Evolutionary conservation across 92 coral and sea anemone species (phyloP), one percentile per base, ranked within the genome.

Genomic region (Phenganax stokvisi): DNA sequence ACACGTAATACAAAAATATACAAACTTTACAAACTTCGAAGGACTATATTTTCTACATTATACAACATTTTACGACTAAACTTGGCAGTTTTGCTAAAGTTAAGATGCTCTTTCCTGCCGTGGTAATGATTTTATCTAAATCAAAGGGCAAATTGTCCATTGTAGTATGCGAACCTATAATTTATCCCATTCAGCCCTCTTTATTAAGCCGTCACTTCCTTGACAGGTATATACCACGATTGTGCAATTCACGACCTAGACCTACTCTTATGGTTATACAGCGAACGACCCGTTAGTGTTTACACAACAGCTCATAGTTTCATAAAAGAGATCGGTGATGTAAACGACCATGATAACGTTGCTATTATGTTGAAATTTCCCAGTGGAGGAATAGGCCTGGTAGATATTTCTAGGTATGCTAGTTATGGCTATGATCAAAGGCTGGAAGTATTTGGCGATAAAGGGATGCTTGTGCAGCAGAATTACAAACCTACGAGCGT

Each of bases 361-460:
- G 94, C 87, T 0, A 92, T 91, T 65, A 84, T 87, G 7, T 57
- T 93, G 82, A 93, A 91, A 71, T 93, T 93, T 82, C 98, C 98
- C 16, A 89, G 97, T 73, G 98, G 98, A 0, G 80, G 82, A 2
- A 77, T 93, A 10, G 98, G 93, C 65, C 85, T 87, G 30, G 85
- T 93, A 57, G 93, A 93, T 83, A 20, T 93, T 28, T 93, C 96
- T 3, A 88, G 98, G 44, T 84, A 78, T 47, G 89, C 93, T 4
- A 85, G 83, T 15, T 93, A 83, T 80, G 98, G 98, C 0, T 91
- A 93, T 64, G 98, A 93, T 75, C 98, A 93, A 55, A 87, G 97
- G 8, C 54, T 93, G 3, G 98, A 93, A 62, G 98, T 90, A 52
- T 88, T 92, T 80, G 98, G 98, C 12, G 86, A 89, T 58, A 87